A percentile compares a stretch with the other conserved stretches of the same genome.
Conservation (phyloP, 23 tunicate species). For the Ascidia mentula region DNA sequence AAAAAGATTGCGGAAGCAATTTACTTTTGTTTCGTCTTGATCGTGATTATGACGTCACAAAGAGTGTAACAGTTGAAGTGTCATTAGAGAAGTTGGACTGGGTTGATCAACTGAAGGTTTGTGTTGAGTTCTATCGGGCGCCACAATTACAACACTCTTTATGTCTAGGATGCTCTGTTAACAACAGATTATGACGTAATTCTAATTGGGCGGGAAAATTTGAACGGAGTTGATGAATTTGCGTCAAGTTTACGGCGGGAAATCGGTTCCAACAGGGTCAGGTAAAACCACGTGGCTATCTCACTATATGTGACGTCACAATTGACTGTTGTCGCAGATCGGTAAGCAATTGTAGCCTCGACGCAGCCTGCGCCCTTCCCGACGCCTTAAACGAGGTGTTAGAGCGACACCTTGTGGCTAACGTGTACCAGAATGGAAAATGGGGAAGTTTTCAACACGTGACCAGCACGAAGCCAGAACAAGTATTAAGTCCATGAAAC, state of each 20-base stretch:
- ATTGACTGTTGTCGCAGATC: not conserved
- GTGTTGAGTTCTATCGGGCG: no score
- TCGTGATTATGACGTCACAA: no score
- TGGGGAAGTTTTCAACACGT: constrained; percentile 26
- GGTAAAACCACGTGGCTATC: not conserved
- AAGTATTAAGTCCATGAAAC: no score
- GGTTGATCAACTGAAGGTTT: not conserved
- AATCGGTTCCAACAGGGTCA: not conserved
- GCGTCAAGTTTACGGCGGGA: constrained; percentile 7
- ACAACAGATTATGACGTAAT: not conserved
- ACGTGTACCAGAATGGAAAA: constrained; percentile 17
- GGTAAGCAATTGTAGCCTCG: not conserved
- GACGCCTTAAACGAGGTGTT: constrained; percentile 1
- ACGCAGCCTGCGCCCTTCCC: not conserved
- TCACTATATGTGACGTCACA: no score
- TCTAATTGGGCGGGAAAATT: constrained; percentile 17
- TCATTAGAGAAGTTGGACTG: not conserved
- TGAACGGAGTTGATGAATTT: not conserved
- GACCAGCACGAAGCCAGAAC: no score
- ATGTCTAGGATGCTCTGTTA: no score
- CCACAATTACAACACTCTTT: no score
- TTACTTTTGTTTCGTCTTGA: not conserved
- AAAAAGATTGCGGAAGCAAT: not conserved
- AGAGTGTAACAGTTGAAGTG: not conserved
- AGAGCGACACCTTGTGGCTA: not conserved